Evolutionary conservation across 2,888 invertebrate species (phyloP).

Genomic region (Chromoteleia sp.): DNA sequence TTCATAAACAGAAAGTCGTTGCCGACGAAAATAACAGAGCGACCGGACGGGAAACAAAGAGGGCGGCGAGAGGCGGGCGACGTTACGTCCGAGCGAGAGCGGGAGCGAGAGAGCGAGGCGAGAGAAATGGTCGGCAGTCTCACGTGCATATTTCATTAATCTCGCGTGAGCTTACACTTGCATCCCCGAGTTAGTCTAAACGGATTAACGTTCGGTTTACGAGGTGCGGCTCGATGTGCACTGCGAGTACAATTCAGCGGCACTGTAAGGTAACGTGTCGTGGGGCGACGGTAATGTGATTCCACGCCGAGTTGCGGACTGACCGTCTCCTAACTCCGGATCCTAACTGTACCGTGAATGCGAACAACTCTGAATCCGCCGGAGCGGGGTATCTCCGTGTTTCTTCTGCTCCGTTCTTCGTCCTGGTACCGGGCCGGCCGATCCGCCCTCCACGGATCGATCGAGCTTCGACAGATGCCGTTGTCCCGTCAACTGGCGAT

Average conservation of each 20-base stretch:
- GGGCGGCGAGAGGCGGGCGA: background rate
- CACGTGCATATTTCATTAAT: slow-evolving; percentile 69
- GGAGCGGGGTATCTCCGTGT: slow-evolving; percentile 46
- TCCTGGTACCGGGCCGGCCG: slow-evolving; percentile 7
- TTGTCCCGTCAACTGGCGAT: slow-evolving; percentile 37
- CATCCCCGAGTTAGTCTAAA: slow-evolving; percentile 81
- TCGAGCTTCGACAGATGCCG: slow-evolving; percentile 54
- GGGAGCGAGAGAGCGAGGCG: slow-evolving; percentile 34
- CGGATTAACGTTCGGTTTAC: slow-evolving; percentile 80
- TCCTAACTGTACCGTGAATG: slow-evolving; percentile 72
- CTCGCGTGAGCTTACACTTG: slow-evolving; percentile 68
- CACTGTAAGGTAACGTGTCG: slow-evolving; percentile 76
- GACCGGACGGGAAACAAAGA: slow-evolving; percentile 22
- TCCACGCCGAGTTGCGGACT: slow-evolving; percentile 78
- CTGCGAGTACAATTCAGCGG: slow-evolving; percentile 78
- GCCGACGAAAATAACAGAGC: slow-evolving; percentile 31
- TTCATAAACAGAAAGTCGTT: slow-evolving; percentile 37
- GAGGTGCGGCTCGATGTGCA: slow-evolving; percentile 75
- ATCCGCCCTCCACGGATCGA: slow-evolving; percentile 44
- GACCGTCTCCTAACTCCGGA: slow-evolving; percentile 77
- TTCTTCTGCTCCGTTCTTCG: slow-evolving; percentile 47
- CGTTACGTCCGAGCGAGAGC: slow-evolving; percentile 25
- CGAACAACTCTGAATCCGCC: slow-evolving; percentile 67
- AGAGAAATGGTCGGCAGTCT: slow-evolving; percentile 63
- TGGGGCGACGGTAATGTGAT: slow-evolving; percentile 81